Conservation (phyloP, 2,113 vertebrate species). For the Tetrao urogallus region DNA sequence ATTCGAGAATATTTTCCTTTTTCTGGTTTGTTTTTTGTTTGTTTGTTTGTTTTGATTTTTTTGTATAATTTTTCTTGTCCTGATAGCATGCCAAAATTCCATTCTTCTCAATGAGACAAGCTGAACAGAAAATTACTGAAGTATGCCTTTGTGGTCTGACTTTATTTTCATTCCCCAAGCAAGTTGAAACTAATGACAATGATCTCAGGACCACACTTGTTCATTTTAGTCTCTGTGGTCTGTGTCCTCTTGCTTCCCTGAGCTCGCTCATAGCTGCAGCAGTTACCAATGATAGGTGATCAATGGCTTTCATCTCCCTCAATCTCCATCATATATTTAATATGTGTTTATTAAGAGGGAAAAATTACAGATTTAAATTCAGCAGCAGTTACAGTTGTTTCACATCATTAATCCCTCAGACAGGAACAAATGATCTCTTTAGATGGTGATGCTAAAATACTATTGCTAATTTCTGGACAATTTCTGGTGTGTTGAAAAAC, state of each 20-base stretch:
- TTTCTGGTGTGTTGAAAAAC: background rate
- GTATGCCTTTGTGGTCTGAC: background rate
- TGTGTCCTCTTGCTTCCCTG: conserved; percentile 10
- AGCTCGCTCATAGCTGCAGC: conserved; percentile 3
- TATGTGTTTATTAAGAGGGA: background rate
- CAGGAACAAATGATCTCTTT: background rate
- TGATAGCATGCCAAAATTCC: background rate
- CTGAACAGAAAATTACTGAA: conserved; percentile 42
- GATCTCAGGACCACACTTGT: background rate
- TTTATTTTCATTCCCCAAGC: background rate
- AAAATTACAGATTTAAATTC: conserved; percentile 21
- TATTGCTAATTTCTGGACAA: background rate
- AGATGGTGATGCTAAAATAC: background rate
- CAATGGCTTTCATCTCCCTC: conserved; percentile 9
- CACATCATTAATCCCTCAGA: background rate
- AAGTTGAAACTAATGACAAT: conserved; percentile 1
- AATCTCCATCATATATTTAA: background rate
- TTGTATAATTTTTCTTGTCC: background rate
- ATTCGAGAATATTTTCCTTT: background rate
- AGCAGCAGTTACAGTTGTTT: conserved; percentile 6
- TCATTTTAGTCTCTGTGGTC: background rate
- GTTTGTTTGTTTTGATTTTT: too few relatives aligned
- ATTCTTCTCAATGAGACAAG: background rate
- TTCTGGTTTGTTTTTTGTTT: background rate
- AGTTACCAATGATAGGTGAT: background rate